Conservation (phyloP, 2,797 vertebrate genomes). For the Novumbra hubbsi region DNA sequence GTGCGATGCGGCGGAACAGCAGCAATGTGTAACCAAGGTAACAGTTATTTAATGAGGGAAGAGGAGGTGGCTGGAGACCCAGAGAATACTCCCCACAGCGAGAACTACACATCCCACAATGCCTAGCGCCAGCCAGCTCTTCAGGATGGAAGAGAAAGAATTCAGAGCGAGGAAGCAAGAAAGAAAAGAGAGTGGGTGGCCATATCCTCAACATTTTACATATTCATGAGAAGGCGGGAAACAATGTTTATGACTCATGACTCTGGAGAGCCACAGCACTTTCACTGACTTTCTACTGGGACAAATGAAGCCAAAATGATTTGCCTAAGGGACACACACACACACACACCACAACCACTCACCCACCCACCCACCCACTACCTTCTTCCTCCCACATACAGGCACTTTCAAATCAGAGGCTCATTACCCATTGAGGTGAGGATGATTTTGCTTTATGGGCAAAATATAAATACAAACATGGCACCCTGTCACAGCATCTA, state of each 20-base stretch:
- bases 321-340: slow-evolving; percentile 29
- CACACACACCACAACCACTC: not conserved
- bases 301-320: slow-evolving; percentile 53
- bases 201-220: slow-evolving; percentile 30
- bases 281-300: slow-evolving; percentile 46
- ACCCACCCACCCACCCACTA: slow-evolving; percentile 12
- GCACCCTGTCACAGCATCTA: not conserved
- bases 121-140: slow-evolving; percentile 12
- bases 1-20: slow-evolving; percentile 30
- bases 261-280: slow-evolving; percentile 41
- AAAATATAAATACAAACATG: slow-evolving; percentile 17
- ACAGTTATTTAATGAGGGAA: slow-evolving; percentile 43
- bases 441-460: slow-evolving; percentile 29
- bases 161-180: not conserved
- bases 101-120: slow-evolving; percentile 8
- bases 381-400: slow-evolving; percentile 39
- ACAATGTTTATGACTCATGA: slow-evolving; percentile 32
- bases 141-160: slow-evolving; percentile 14
- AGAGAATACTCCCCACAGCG: not conserved
- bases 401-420: slow-evolving; percentile 19
- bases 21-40: slow-evolving; percentile 35
- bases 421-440: slow-evolving; percentile 51
- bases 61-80: slow-evolving; percentile 13
- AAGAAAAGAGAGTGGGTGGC: not conserved
- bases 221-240: slow-evolving; percentile 41